Conservation (phyloP, 1,140 invertebrate species). For the Leptinotarsa lineolata region DNA sequence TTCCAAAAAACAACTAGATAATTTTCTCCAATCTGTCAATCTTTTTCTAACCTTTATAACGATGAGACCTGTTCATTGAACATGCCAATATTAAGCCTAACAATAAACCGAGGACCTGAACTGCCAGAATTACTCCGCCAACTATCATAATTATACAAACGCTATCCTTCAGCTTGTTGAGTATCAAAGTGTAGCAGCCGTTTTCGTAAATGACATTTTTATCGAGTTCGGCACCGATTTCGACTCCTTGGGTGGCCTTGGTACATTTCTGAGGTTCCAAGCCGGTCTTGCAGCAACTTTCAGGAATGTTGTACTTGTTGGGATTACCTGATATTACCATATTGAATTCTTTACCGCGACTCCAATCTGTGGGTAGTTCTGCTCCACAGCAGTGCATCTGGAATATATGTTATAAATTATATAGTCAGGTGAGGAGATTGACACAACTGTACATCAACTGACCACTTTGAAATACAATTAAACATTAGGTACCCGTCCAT, state of each 20-base stretch:
- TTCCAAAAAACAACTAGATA: neutral
- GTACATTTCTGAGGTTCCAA: conserved; percentile 50
- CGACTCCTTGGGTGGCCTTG: conserved; percentile 46
- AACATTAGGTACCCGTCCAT: neutral
- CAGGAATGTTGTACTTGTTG: conserved; percentile 57
- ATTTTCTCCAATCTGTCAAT: neutral
- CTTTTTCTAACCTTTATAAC: conserved; percentile 70
- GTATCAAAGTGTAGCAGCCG: conserved; percentile 75
- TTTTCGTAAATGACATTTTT: conserved; percentile 56
- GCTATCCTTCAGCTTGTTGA: conserved; percentile 65
- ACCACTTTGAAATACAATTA: too few relatives aligned
- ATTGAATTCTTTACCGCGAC: conserved; percentile 60
- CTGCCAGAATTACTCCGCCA: conserved; percentile 66
- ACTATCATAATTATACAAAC: conserved; percentile 67
- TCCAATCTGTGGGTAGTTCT: conserved; percentile 72
- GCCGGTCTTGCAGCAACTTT: conserved; percentile 56
- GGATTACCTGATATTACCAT: conserved; percentile 49
- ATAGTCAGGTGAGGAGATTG: too few relatives aligned
- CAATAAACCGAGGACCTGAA: conserved; percentile 76
- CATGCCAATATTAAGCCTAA: conserved; percentile 80
- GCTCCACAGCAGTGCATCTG: conserved; percentile 70
- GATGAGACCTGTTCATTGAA: conserved; percentile 68
- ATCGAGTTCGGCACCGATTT: conserved; percentile 42
- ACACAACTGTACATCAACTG: too few relatives aligned
- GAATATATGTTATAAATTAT: neutral